Evolutionary conservation across 1,140 invertebrate species (phyloP), one percentile per base, ranked within the genome.

Genomic region (Papilio polytes): DNA sequence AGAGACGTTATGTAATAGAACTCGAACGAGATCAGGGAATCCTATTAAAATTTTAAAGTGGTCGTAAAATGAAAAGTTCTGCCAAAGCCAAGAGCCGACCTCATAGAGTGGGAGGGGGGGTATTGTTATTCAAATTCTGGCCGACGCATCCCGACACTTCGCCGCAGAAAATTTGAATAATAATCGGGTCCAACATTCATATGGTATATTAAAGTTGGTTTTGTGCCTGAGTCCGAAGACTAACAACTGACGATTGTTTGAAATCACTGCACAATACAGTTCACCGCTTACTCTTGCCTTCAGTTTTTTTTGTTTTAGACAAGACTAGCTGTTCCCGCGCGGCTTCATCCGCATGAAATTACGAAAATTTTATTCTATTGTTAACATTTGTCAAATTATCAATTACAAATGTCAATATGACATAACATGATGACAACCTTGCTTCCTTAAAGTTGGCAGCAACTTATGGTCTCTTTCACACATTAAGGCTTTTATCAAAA

Each of bases 61-160:
- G 72, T 44, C 77, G 63, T 81, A 83, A 80, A 82, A 80, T 81
- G 80, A 80, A 77, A 82, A 82, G 78, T 78, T 22, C 59, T 72
- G 66, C 76, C 72, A 74, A 76, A 51, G 72, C 81, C 80, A 78
- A 80, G 51, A 74, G 59, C 83, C 83, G 80, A 70, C 77, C 76
- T 81, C 73, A 26, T 80, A 53, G 48, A 53, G 73, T 78, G 53
- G 83, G 76, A 56, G 22, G 82, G 73, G 46, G n/a, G 0, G n/a
- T 36, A 90, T 90, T 90, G 88, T 90, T 82, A 90, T 90, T 88
- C 82, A 87, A 87, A 90, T 90, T 70, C 44, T 46, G 77, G 56
- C 82, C 72, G 83, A 83, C 84, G 80, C 87, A 87, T 83, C 85
- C 83, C 81, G 85, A 85, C 83, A 84, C 82, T 82, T 83, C 77